Percentiles rank a stretch among this genome's conserved stretches.
These are phyloP conservation scores for Eulemur rufifrons DNA, from an alignment of 2,113 vertebrate species.

Conservation along the genomic window DNA sequence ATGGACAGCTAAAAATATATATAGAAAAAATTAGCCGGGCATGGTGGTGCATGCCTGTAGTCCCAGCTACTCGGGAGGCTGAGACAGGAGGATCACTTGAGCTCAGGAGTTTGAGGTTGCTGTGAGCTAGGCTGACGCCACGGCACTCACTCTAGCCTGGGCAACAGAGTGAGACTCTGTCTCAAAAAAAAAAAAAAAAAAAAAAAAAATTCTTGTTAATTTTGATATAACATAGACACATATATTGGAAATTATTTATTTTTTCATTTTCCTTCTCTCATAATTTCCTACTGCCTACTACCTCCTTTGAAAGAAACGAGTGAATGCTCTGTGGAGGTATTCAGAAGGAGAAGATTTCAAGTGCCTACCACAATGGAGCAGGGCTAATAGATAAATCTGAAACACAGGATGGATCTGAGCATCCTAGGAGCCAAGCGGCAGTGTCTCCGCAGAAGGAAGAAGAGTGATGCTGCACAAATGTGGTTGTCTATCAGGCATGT, in stretches of 20 bases:
- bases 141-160: too few species aligned
- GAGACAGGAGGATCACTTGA: too few species aligned
- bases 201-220: neutral
- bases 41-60: too few species aligned
- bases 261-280: neutral
- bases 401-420: neutral
- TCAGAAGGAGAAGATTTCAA: neutral
- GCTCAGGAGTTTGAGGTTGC: too few species aligned
- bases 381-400: neutral
- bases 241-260: neutral
- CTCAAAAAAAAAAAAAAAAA: too few species aligned
- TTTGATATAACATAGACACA: slow-evolving; percentile 27
- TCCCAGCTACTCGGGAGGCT: too few species aligned
- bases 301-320: neutral
- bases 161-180: too few species aligned
- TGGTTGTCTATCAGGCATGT: neutral
- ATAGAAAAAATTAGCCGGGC: too few species aligned
- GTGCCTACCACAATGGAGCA: neutral
- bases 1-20: too few species aligned
- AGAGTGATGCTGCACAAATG: neutral
- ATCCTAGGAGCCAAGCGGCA: neutral
- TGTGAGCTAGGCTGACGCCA: too few species aligned
- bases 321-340: neutral
- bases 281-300: neutral
- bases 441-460: neutral